These are phyloP conservation scores for Falcunculus frontatus DNA, from an alignment of 2,113 vertebrate species.

Conservation along the genomic window DNA sequence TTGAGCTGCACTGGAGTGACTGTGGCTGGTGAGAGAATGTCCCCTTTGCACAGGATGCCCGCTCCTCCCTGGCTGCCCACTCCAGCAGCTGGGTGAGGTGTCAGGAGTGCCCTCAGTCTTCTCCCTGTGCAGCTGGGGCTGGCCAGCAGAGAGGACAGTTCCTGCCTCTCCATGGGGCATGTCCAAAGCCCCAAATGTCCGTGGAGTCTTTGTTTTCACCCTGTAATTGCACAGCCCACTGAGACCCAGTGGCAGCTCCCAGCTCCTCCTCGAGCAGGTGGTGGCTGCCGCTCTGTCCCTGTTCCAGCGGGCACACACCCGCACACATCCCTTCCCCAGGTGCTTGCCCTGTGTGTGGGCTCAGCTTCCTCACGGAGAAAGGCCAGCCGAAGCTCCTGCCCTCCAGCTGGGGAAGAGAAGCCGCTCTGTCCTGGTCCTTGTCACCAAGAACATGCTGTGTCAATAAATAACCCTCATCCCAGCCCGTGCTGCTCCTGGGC, in stretches of 20 bases:
- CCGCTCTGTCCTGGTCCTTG: neutral
- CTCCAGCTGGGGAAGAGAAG: neutral
- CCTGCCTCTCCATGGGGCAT: neutral
- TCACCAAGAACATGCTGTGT: neutral
- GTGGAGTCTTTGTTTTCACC: neutral
- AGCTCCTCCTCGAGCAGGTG: neutral
- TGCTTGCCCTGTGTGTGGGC: rapidly evolving
- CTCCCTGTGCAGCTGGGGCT: neutral
- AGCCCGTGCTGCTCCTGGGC: neutral
- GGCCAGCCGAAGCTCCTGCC: neutral
- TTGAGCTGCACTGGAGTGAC: neutral
- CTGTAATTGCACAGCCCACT: neutral
- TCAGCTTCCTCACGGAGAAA: neutral
- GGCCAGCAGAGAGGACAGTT: rapidly evolving
- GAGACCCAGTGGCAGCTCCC: neutral
- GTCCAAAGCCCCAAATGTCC: neutral
- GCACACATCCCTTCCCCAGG: neutral
- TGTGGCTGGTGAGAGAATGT: neutral
- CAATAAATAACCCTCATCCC: slow-evolving; percentile 65
- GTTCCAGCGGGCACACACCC: neutral
- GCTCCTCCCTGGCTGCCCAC: rapidly evolving
- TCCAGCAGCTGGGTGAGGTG: neutral
- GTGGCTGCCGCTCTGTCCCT: neutral
- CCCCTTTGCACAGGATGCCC: rapidly evolving
- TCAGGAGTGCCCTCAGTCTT: rapidly evolving